Evolutionary conservation across 23 tunicate species (phyloP).

Genomic region (Diplosoma virens): DNA sequence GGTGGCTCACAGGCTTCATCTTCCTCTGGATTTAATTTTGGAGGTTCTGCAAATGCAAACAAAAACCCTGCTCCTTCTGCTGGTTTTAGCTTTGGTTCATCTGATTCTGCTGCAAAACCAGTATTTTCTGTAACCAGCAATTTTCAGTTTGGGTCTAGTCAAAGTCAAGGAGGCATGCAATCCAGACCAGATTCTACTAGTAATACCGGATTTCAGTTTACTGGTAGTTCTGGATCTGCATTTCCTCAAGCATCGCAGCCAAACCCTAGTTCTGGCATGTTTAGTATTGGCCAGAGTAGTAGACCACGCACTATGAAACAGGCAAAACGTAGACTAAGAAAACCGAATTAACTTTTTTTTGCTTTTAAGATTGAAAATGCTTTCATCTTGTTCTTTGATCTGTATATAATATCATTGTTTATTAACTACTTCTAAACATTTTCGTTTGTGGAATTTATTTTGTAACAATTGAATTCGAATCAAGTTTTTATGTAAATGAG

Average conservation of each 20-base stretch:
- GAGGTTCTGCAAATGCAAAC: not conserved
- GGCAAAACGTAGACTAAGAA: slow-evolving; percentile 20
- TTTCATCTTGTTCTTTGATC: no score
- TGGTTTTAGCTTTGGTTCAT: slow-evolving; percentile 9
- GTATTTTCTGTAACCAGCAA: not conserved
- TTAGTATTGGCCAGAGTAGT: slow-evolving; percentile 28
- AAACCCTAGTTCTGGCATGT: not conserved
- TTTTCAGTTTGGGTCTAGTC: slow-evolving; percentile 12
- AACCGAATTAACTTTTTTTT: not conserved
- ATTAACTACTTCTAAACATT: no score
- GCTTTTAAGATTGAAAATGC: no score
- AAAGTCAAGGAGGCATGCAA: slow-evolving; percentile 1
- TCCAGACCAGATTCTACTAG: slow-evolving; percentile 27
- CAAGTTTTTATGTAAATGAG: no score
- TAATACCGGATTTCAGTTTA: slow-evolving; percentile 16
- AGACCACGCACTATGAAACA: not conserved
- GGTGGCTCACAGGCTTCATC: not conserved
- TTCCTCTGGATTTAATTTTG: not conserved
- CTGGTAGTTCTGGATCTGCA: not conserved
- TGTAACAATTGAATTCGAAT: no score
- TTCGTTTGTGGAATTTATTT: no score
- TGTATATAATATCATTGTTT: no score
- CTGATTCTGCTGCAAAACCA: not conserved
- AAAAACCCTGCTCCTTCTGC: slow-evolving; percentile 18
- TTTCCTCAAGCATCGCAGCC: not conserved